Conservation (phyloP, 2,888 invertebrate species). For the Athalia circularis region DNA sequence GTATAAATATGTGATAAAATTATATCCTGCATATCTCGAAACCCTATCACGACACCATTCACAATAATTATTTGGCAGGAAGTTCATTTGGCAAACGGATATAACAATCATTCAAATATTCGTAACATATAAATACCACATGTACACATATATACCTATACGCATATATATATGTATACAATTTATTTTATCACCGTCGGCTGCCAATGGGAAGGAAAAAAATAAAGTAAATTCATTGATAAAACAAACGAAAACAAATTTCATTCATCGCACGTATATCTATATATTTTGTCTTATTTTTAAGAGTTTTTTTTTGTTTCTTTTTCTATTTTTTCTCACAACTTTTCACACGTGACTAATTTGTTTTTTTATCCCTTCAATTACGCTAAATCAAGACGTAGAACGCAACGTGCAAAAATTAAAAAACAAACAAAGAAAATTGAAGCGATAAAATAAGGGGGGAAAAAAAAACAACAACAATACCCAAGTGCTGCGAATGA, state of each 20-base stretch:
- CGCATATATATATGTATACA: background rate
- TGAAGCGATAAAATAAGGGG: background rate
- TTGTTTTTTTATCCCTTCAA: too few relatives aligned
- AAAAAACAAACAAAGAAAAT: background rate
- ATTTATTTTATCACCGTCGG: background rate
- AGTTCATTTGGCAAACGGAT: slow-evolving; percentile 46
- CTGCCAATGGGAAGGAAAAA: background rate
- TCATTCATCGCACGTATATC: too few relatives aligned
- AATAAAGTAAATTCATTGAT: too few relatives aligned
- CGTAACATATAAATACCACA: background rate
- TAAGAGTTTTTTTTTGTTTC: too few relatives aligned
- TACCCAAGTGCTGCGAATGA: background rate
- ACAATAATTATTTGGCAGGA: slow-evolving; percentile 8
- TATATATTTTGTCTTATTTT: too few relatives aligned
- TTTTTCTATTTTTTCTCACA: too few relatives aligned
- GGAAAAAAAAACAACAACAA: background rate
- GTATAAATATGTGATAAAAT: background rate
- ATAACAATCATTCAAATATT: slow-evolving; percentile 19
- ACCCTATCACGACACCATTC: background rate
- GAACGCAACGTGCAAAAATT: too few relatives aligned
- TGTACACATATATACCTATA: background rate
- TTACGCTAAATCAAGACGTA: too few relatives aligned
- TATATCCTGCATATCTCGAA: slow-evolving; percentile 16
- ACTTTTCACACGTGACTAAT: too few relatives aligned
- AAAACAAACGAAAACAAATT: too few relatives aligned